phyloP scores from a whole-genome alignment of 1,140 invertebrate genomes.

The Drosophila bocqueti region DNA sequence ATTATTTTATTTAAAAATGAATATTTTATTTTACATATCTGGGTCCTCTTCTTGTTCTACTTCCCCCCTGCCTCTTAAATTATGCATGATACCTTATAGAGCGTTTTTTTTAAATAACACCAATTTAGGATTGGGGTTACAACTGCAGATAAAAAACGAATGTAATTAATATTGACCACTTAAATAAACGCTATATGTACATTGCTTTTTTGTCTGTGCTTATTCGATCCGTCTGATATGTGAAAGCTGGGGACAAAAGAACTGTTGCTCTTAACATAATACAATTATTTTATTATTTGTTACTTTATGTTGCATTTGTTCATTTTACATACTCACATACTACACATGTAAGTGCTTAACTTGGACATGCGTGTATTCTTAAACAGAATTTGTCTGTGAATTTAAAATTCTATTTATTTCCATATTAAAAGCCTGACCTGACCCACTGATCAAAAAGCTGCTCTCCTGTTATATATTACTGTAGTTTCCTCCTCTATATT shows the following conservation, averaged over 20 bases:
- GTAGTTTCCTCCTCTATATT: slow-evolving; percentile 60
- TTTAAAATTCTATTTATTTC: slow-evolving; percentile 5
- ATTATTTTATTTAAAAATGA: not conserved
- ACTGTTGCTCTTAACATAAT: not conserved
- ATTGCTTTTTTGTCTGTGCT: not conserved
- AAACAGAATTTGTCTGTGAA: not conserved
- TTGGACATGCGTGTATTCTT: not conserved
- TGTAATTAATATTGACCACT: not conserved
- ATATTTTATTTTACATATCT: not conserved
- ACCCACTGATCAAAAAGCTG: slow-evolving; percentile 29
- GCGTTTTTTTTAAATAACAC: not conserved
- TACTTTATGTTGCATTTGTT: not conserved
- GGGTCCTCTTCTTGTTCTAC: not conserved
- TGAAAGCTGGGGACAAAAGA: not conserved
- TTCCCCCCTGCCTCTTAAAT: not conserved
- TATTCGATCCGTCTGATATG: not conserved
- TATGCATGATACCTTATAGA: slow-evolving; percentile 1
- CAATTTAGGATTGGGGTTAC: not conserved
- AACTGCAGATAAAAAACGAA: not conserved
- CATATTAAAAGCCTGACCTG: slow-evolving; percentile 3
- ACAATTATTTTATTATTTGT: not conserved
- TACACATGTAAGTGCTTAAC: slow-evolving; percentile 3
- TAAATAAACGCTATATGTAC: not conserved
- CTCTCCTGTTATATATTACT: slow-evolving; percentile 44
- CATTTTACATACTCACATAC: not conserved